Conservation (phyloP, 2,888 invertebrate genomes). For the Balanococcus diminutus region DNA sequence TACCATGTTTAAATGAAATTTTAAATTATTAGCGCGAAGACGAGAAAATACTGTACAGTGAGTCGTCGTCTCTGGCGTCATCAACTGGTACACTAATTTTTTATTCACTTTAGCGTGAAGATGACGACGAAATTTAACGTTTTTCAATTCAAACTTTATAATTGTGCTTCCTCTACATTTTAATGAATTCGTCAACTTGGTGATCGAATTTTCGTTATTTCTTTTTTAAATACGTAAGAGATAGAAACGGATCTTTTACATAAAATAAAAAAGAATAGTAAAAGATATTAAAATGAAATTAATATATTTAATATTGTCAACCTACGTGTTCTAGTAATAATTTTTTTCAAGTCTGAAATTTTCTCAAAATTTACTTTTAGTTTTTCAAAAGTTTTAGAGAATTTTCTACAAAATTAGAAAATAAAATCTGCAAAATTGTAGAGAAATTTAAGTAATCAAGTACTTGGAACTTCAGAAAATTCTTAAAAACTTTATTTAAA, state of each 20-base stretch:
- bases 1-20: not conserved
- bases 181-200: conserved; percentile 9
- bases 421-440: no score
- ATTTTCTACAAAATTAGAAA: no score
- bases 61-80: not conserved
- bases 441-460: no score
- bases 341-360: no score
- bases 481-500: no score
- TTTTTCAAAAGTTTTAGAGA: no score
- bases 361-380: no score
- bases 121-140: conserved; percentile 1
- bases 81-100: not conserved
- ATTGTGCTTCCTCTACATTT: not conserved
- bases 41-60: not conserved
- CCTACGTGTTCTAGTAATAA: no score
- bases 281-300: no score
- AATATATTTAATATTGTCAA: no score
- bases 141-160: conserved; percentile 18
- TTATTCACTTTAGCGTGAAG: not conserved
- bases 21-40: conserved; percentile 23
- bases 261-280: not conserved
- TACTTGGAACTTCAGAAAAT: no score
- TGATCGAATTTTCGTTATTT: not conserved
- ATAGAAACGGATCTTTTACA: not conserved
- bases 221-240: not conserved